Evolutionary conservation across 2,888 invertebrate species (phyloP), one percentile per base, ranked within the genome.

Genomic region (Drosophila mercatorum): DNA sequence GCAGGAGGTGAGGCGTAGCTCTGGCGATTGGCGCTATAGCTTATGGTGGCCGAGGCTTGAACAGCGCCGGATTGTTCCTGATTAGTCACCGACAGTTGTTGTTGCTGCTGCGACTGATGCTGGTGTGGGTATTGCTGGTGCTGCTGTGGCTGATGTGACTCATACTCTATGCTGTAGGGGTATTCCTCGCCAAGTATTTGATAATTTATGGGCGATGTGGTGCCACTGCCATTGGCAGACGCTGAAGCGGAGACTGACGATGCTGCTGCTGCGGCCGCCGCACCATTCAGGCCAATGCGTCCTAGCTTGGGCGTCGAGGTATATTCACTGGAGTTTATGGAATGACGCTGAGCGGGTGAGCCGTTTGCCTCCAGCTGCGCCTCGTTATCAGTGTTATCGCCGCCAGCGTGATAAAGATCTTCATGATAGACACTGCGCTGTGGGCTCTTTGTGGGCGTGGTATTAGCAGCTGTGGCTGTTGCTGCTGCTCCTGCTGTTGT

Each of bases 271-370:
- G 43, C 52, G 34, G 46, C 51, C 12, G 46, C 51, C 12, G 46
- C 44, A 28, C 67, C 67, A 49, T 68, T 67, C 8, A 57, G 47
- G 12, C 75, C 81, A 56, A 70, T 78, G 49, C 88, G 68, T 12
- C 70, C 58, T 7, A 83, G 80, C 69, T 91, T 91, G 26, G 92
- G 91, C 22, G 92, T 91, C 53, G 90, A 87, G 61, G 79, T 88
- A 55, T 81, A 91, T 56, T 92, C 91, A 73, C 82, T 87, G 28
- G 90, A 86, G 68, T 91, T 91, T 59, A 83, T 78, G 41, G 91
- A 91, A 74, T 89, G 82, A 41, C 91, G 91, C 61, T 90, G 90
- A 2, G 76, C 70, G 34, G 88, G 76, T 55, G 86, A 79, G 41
- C 58, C 71, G 14, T 69, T 81, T 36, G 66, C 17, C 41, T 81